Base-by-base conservation (phyloP, 1,140 invertebrate genomes). In the Plodia interpunctella region DNA sequence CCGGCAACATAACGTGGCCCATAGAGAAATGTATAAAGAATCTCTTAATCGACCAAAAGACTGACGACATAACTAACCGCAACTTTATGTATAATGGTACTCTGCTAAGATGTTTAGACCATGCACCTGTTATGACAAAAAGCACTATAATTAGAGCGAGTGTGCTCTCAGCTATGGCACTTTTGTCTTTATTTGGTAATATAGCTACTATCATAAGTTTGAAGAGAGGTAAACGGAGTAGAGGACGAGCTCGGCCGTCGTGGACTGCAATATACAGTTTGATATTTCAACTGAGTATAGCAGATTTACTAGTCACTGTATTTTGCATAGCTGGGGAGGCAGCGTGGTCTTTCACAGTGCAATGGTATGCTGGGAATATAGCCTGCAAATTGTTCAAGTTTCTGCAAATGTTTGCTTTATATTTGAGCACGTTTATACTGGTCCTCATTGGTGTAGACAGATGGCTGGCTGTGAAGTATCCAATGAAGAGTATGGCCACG, bases 361-460 rank as follows among this genome's bases (percentile, higher is more conserved):
- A 94, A 49, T 97, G 96, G 95, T 83, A 93, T 32, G 95, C 93
- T 4, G 95, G 95, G 3, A 94, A 96, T 69, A 75, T 92, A 0
- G 91, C 92, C 21, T 97, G 96, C 81, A 97, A 97, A 84, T 59
- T 95, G 13, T 93, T 97, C 66, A 97, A 97, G 81, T 96, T 94
- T 70, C 80, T 94, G 13, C 95, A 97, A 83, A 94, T 96, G 92
- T 95, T 95, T 72, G 93, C 94, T 54, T 90, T 96, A 5, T 96
- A 97, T 80, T 86, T 96, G n/a, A 96, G 95, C 49, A 97, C 96
- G 0, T 97, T 95, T 77, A 92, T 96, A 19, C 87, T 96, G 18
- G 95, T 97, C 4, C 91, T 96, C 9, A 96, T 97, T 66, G 95
- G 95, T 5, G 90, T 96, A 20, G 96, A 97, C 74, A 90, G 95